These are phyloP conservation scores for Xenus cinereus DNA, from an alignment of 2,113 vertebrate species.

Conservation along the genomic window DNA sequence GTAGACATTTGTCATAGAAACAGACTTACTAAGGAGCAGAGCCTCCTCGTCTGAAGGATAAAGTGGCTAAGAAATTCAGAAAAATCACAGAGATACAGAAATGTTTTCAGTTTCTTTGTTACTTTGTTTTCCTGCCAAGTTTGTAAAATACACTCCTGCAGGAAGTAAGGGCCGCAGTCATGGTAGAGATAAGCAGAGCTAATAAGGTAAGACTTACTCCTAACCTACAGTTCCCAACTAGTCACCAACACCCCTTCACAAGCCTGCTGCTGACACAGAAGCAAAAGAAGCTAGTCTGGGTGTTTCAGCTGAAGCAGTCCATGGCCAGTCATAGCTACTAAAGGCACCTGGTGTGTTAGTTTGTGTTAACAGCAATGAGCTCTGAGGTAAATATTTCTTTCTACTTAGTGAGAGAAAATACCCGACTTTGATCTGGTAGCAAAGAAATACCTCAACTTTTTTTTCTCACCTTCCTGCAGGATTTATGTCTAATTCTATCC, in stretches of 20 bases:
- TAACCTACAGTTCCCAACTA: neutral
- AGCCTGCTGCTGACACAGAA: neutral
- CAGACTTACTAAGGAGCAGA: neutral
- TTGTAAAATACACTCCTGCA: neutral
- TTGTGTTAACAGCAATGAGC: neutral
- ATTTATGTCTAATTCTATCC: neutral
- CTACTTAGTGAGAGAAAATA: neutral
- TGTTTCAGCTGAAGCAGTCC: neutral
- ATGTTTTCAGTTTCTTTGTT: neutral
- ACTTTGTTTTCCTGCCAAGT: neutral
- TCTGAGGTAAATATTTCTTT: neutral
- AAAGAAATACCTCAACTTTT: neutral
- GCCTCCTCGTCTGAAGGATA: neutral
- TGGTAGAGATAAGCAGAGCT: neutral
- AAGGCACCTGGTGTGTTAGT: neutral
- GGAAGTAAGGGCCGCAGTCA: neutral
- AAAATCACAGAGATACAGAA: neutral
- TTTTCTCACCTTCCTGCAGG: neutral
- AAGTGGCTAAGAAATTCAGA: neutral
- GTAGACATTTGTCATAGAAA: neutral
- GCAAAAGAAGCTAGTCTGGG: neutral
- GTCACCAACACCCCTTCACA: neutral
- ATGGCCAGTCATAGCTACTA: neutral
- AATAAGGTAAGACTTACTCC: neutral
- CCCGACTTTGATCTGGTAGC: neutral